Base-by-base conservation (phyloP, 2,113 vertebrate genomes). In the Pongo abelii region DNA sequence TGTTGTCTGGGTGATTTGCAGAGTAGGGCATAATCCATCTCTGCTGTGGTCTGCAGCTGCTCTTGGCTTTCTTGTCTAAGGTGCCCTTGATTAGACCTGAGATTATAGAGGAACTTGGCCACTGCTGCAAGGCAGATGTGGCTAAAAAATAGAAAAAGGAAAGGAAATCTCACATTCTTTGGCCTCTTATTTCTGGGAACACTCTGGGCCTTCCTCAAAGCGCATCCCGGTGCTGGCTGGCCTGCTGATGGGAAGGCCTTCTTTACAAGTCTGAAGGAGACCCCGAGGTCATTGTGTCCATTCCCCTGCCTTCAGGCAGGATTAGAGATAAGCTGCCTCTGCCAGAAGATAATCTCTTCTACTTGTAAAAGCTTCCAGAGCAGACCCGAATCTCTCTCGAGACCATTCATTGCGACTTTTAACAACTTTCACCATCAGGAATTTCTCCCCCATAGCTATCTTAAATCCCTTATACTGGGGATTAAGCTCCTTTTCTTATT, bases 321-420 rank as follows among this genome's bases (percentile, higher is more conserved):
- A 95, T 98, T 98, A 98, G 88, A 70, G 93, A 96, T 98, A 97
- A 98, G 35, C 97, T 95, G 94, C 95, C 97, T 88, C 94, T 97
- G 96, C 95, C 93, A 69, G 91, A 95, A 96, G 96, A 98, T 98
- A 98, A 98, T 97, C 98, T 97, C 94, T 97, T 97, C 96, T 95
- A 93, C 97, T 98, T 98, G 97, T 97, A 97, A 96, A 97, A 96
- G 97, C 98, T 96, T 97, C 97, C 95, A 85, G 95, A 98, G 95
- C 85, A 97, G 94, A 91, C 96, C 92, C 0, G 70, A 92, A 84
- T 97, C 95, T 98, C 98, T 98, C 97, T 95, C 81, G 95, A 97
- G 98, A 96, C 97, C 95, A 97, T 96, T 98, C 97, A 96, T 79
- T 96, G 97, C 94, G 97, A 98, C 97, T 98, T 97, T 96, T 96